Percentiles rank a stretch among this genome's conserved stretches.
Conservation (phyloP, 2,113 vertebrate species). For the Pterocles burchelli region DNA sequence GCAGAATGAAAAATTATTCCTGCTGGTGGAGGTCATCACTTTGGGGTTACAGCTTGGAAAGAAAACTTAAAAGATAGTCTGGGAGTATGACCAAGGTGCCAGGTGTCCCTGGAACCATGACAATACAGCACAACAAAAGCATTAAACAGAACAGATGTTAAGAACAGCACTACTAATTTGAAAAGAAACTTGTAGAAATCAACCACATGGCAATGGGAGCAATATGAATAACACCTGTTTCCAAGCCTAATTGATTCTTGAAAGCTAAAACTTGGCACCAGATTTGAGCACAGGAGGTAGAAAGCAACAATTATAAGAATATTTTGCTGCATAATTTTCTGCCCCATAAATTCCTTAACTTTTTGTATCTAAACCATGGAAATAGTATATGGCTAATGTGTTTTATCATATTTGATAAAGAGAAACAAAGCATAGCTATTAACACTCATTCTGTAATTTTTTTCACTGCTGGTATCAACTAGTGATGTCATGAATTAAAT, state of each 20-base stretch:
- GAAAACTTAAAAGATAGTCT: neutral
- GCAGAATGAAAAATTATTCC: neutral
- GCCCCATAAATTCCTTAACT: neutral
- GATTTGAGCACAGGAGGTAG: neutral
- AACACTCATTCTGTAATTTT: neutral
- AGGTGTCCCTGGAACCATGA: neutral
- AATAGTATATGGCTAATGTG: neutral
- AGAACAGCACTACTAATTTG: neutral
- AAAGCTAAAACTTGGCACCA: neutral
- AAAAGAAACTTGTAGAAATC: neutral
- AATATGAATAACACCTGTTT: neutral
- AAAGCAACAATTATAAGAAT: neutral
- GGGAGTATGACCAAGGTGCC: neutral
- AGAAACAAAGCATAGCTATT: neutral
- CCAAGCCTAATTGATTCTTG: conserved; percentile 1
- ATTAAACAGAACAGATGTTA: neutral
- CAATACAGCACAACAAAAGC: neutral
- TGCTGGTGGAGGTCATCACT: neutral
- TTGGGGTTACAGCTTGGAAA: neutral
- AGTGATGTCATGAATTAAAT: neutral
- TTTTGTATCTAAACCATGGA: conserved; percentile 2
- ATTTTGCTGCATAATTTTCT: conserved; percentile 18
- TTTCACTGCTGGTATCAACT: neutral
- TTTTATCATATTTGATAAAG: neutral
- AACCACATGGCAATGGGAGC: neutral